A percentile compares a stretch with the other conserved stretches of the same genome.
Evolutionary conservation across 2,888 invertebrate genomes (phyloP).

Genomic region (Phyllotreta striolata): DNA sequence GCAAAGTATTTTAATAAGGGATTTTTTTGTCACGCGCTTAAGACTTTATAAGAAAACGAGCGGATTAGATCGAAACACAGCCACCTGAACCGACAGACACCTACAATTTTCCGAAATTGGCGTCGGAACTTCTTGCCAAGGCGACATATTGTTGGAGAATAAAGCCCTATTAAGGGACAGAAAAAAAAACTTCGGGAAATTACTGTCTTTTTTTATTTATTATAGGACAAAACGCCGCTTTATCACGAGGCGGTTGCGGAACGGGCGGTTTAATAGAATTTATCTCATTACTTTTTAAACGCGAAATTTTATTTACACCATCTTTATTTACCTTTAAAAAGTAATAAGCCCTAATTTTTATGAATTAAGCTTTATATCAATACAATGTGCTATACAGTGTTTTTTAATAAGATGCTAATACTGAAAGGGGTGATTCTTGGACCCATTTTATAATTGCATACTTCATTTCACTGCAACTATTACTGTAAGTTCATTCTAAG

Average conservation of each 20-base stretch:
- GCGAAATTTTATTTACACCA: background rate
- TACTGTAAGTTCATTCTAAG: no score
- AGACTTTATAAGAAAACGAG: slow-evolving; percentile 51
- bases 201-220: slow-evolving; percentile 21
- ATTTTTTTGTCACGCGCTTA: slow-evolving; percentile 59
- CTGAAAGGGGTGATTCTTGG: no score
- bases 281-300: slow-evolving; percentile 8
- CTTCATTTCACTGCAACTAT: no score
- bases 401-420: no score
- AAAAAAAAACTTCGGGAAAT: slow-evolving; percentile 16
- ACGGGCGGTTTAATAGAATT: slow-evolving; percentile 14
- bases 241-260: slow-evolving; percentile 18
- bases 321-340: no score
- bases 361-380: background rate
- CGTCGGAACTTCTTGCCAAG: slow-evolving; percentile 29
- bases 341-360: no score
- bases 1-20: slow-evolving; percentile 59
- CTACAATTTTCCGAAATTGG: slow-evolving; percentile 50
- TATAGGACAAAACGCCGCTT: slow-evolving; percentile 22
- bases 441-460: no score
- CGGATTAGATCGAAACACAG: slow-evolving; percentile 52
- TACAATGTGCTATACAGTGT: no score
- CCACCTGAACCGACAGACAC: slow-evolving; percentile 58
- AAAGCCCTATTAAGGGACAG: slow-evolving; percentile 18
- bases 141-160: slow-evolving; percentile 29